These are phyloP conservation scores for Augiades crinisus DNA, from an alignment of 2,888 invertebrate genomes.

Conservation along the genomic window DNA sequence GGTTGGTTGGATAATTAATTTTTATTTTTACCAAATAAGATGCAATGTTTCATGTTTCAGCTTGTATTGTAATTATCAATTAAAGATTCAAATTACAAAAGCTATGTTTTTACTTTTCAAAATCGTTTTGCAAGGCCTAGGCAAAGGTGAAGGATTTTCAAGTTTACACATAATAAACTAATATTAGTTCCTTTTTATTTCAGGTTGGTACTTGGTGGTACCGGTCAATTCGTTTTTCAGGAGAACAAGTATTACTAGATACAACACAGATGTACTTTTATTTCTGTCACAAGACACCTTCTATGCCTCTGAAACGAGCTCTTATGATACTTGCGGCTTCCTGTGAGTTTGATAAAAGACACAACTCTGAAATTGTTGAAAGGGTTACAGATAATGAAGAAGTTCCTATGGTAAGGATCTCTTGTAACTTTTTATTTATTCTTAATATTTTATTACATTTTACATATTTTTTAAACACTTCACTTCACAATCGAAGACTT, in stretches of 20 bases:
- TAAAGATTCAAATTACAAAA: no score
- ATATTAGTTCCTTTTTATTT: no score
- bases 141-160: no score
- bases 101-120: no score
- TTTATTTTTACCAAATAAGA: conserved; percentile 1
- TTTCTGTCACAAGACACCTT: conserved; percentile 97
- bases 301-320: conserved; percentile 96
- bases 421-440: no score
- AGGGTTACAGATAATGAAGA: conserved; percentile 97
- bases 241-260: conserved; percentile 97
- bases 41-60: no score
- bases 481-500: no score
- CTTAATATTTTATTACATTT: no score
- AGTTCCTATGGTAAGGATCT: conserved; percentile 89
- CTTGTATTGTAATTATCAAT: no score
- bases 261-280: conserved; percentile 98
- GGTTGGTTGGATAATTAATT: not conserved
- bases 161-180: no score
- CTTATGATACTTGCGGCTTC: conserved; percentile 98
- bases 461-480: no score
- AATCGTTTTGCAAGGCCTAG: no score
- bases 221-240: conserved; percentile 97
- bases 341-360: conserved; percentile 96
- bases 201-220: conserved; percentile 99
- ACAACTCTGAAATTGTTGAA: conserved; percentile 96